Base-by-base conservation (phyloP, 2,113 vertebrate genomes). In the Antechinus flavipes region DNA sequence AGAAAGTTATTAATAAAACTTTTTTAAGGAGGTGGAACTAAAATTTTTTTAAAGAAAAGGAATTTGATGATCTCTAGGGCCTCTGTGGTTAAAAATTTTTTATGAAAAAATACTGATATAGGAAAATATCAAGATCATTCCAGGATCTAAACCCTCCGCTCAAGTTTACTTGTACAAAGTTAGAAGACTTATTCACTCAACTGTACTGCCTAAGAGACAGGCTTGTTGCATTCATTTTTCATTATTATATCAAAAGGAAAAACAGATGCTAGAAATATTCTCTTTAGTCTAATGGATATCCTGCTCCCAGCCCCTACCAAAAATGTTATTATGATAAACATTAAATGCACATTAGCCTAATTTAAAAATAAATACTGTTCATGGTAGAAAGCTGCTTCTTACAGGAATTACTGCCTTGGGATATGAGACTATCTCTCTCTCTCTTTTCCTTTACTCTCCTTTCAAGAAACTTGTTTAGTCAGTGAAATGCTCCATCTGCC, bases 351-450 rank as follows among this genome's bases (percentile, higher is more conserved):
- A 91, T 98, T 97, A 98, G 90, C 92, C 94, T 97, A 96, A 97
- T 97, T 97, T 97, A 97, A 97, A 96, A 97, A 97, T 97, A 97
- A 98, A 97, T 96, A 93, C 92, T 89, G 92, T 93, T 96, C 89
- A 52, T 16, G 0, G 97, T 95, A 98, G 97, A 95, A 96, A 96
- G 54, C 92, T 96, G 68, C 95, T 96, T 97, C 95, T 97, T 96
- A 95, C 91, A 97, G 94, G 55, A 97, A 97, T 50, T 96, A 95
- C 89, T 96, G 94, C 92, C 90, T 95, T 90, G 95, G 97, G 95
- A 98, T 97, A 96, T 27, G n/a, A 84, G n/a, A 84, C 16, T 50
- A 97, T 68, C 61, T 42, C 35, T 84, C 68, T 84, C 35, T 84
- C 16, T 42, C 68, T 84, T 23, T 14, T 23, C 23, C 16, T 84